A percentile compares a stretch with the other conserved stretches of the same genome.
These are phyloP conservation scores for Drosophila peninsularis DNA, from an alignment of 2,888 invertebrate genomes.

Conservation along the genomic window DNA sequence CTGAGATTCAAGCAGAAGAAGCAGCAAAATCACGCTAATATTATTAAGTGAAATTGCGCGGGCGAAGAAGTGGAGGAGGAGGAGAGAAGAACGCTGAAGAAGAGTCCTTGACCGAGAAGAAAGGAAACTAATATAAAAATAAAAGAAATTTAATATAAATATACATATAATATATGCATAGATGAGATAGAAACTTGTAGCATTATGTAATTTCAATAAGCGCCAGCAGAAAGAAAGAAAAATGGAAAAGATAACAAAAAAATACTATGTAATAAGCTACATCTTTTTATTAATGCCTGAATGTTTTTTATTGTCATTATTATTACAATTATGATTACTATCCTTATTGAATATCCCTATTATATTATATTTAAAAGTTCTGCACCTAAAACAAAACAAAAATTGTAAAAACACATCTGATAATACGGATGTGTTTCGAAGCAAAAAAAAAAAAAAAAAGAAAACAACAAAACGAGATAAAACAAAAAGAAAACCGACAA, in stretches of 20 bases:
- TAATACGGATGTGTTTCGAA: conserved; percentile 53
- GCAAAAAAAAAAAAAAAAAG: conserved; percentile 44
- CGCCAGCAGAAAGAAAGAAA: neutral
- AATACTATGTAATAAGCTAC: conserved; percentile 43
- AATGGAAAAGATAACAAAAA: neutral
- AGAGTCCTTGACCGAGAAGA: neutral
- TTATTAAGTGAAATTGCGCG: conserved; percentile 65
- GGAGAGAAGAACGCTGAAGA: conserved; percentile 5
- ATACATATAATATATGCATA: neutral
- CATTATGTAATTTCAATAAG: conserved; percentile 48
- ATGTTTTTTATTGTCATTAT: conserved; percentile 62
- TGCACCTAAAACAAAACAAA: conserved; percentile 39
- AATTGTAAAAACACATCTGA: conserved; percentile 61
- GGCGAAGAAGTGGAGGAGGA: neutral
- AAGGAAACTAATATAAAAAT: conserved; percentile 13
- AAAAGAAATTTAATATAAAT: neutral
- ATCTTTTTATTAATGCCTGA: conserved; percentile 54
- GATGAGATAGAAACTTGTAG: conserved; percentile 15
- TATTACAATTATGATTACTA: conserved; percentile 42
- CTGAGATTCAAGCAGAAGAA: neutral
- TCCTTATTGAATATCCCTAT: conserved; percentile 48
- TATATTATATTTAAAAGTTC: conserved; percentile 45
- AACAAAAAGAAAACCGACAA: conserved; percentile 31
- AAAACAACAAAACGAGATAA: conserved; percentile 23
- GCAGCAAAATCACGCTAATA: conserved; percentile 59